phyloP scores from a whole-genome alignment of 2,888 invertebrate genomes.

The Onthophagus sagittarius region DNA sequence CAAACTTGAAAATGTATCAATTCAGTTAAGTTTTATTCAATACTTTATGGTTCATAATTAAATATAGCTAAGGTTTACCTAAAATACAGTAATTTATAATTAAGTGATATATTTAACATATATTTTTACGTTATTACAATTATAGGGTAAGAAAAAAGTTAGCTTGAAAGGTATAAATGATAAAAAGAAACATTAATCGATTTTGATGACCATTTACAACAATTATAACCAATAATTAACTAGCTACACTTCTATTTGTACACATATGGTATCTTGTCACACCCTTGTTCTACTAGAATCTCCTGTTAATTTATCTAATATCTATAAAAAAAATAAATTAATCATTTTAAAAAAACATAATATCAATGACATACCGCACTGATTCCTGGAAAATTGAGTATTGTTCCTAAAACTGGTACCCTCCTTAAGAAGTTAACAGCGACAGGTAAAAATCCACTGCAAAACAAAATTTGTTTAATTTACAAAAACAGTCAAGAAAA shows the following conservation, averaged over 20 bases:
- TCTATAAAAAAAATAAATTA: constrained; percentile 51
- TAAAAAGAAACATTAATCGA: background rate
- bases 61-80: no score
- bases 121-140: no score
- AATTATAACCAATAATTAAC: background rate
- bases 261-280: constrained; percentile 48
- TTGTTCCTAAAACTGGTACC: constrained; percentile 84
- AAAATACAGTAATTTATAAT: no score
- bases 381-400: constrained; percentile 87
- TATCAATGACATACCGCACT: constrained; percentile 64
- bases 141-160: no score
- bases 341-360: background rate
- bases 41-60: no score
- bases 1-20: no score
- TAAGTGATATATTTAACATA: no score
- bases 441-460: constrained; percentile 95
- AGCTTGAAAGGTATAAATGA: no score
- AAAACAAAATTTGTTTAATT: constrained; percentile 10
- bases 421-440: constrained; percentile 92
- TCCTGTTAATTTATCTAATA: constrained; percentile 76
- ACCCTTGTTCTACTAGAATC: constrained; percentile 81
- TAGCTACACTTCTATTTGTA: background rate
- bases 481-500: background rate
- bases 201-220: background rate
- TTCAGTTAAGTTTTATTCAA: no score